These are phyloP conservation scores for Argya squamiceps DNA, from an alignment of 2,797 vertebrate species.

Conservation along the genomic window DNA sequence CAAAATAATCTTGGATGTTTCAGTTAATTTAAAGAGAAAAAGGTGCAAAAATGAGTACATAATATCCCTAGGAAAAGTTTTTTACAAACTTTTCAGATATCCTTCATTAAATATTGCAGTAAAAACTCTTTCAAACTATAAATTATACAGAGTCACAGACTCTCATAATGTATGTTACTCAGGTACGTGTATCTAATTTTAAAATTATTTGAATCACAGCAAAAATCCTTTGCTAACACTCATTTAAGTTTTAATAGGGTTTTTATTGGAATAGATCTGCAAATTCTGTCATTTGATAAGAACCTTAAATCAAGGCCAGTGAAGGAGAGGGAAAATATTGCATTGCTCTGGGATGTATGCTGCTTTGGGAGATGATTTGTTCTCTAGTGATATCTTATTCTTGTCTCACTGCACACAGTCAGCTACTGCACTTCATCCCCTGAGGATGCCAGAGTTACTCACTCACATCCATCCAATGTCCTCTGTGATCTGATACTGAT, in stretches of 20 bases:
- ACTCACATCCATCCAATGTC: background rate
- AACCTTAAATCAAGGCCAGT: background rate
- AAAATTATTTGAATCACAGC: background rate
- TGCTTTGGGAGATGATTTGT: background rate
- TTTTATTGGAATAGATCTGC: conserved; percentile 30
- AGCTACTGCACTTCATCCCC: background rate
- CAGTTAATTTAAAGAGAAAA: background rate
- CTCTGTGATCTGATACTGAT: background rate
- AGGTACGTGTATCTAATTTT: background rate
- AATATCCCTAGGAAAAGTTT: background rate
- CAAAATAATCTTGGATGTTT: background rate
- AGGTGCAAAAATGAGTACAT: background rate
- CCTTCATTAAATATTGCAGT: background rate
- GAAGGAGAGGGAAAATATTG: background rate
- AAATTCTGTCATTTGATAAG: conserved; percentile 23
- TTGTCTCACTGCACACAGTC: background rate
- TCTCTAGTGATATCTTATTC: background rate
- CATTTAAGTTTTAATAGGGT: conserved; percentile 15
- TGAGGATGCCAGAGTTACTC: background rate
- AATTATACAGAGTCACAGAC: background rate
- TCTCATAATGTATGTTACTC: background rate
- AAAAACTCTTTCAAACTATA: background rate
- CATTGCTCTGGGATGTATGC: background rate
- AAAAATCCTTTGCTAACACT: conserved; percentile 21
- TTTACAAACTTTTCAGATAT: background rate